Percentiles rank a stretch among this genome's conserved stretches.
Evolutionary conservation across 2,113 vertebrate genomes (phyloP).

Genomic region (Siphamia tubifer): DNA sequence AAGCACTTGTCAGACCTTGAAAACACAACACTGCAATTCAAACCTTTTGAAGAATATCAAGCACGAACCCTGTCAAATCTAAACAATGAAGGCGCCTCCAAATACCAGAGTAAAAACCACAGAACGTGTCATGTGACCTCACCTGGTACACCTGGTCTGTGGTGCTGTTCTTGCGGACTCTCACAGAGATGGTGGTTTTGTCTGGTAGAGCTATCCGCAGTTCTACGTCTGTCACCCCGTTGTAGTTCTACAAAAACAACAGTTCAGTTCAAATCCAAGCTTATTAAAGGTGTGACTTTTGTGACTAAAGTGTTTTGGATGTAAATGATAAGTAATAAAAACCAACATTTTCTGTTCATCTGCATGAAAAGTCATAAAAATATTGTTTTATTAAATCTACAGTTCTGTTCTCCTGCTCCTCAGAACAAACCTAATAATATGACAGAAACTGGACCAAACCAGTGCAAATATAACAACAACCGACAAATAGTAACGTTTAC

Average conservation of each 20-base stretch:
- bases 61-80: too few relatives aligned
- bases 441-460: too few relatives aligned
- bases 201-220: constrained; percentile 92
- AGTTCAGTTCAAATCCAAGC: too few relatives aligned
- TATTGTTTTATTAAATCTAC: constrained; percentile 8
- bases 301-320: not conserved
- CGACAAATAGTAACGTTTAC: too few relatives aligned
- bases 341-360: not conserved
- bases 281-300: too few relatives aligned
- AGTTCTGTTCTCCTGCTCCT: not conserved
- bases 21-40: too few relatives aligned
- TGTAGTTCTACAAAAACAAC: constrained; percentile 87
- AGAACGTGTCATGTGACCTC: constrained; percentile 9
- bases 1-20: too few relatives aligned
- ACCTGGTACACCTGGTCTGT: constrained; percentile 99
- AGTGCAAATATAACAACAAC: too few relatives aligned
- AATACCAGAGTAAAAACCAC: too few relatives aligned
- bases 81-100: too few relatives aligned
- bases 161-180: constrained; percentile 97
- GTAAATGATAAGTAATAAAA: constrained; percentile 1
- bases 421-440: too few relatives aligned
- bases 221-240: constrained; percentile 92
- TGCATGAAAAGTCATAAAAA: not conserved
- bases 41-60: too few relatives aligned
- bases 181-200: constrained; percentile 87